Conservation (phyloP, 2,888 invertebrate genomes). For the Panzeria rudis region DNA sequence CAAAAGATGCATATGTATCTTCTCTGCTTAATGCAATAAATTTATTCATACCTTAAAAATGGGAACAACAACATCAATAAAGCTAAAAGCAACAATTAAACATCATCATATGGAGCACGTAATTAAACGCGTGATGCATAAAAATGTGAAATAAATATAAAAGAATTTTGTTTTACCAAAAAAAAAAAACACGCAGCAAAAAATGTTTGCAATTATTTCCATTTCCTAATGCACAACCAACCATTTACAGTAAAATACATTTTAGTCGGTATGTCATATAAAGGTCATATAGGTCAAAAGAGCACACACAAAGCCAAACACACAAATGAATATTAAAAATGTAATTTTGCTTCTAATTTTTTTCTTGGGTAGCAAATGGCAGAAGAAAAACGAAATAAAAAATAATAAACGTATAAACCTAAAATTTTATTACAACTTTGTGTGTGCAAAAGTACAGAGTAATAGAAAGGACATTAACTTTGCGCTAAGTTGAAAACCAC, state of each 20-base stretch:
- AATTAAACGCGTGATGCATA: conserved; percentile 82
- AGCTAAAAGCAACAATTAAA: conserved; percentile 64
- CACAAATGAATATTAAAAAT: conserved; percentile 48
- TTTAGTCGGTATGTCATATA: conserved; percentile 66
- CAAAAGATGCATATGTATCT: background rate
- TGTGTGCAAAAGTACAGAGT: conserved; percentile 36
- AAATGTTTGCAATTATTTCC: conserved; percentile 40
- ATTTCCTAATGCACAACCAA: conserved; percentile 24
- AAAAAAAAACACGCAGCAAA: background rate
- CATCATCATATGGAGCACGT: conserved; percentile 81
- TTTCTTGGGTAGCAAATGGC: conserved; percentile 25
- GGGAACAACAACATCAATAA: conserved; percentile 11
- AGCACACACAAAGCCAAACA: conserved; percentile 23
- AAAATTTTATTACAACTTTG: conserved; percentile 55
- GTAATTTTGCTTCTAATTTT: conserved; percentile 37
- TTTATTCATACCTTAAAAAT: conserved; percentile 5
- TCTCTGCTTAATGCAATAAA: background rate
- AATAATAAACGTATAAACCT: conserved; percentile 34
- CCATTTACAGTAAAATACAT: conserved; percentile 17
- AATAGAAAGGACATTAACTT: conserved; percentile 72
- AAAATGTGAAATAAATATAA: conserved; percentile 75
- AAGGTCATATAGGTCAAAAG: conserved; percentile 69
- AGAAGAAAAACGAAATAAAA: conserved; percentile 9
- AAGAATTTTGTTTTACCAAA: conserved; percentile 31
- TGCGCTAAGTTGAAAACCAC: conserved; percentile 60